A percentile compares a stretch with the other conserved stretches of the same genome.
Conservation (phyloP, 2,113 vertebrate genomes). For the Meleagris gallopavo region DNA sequence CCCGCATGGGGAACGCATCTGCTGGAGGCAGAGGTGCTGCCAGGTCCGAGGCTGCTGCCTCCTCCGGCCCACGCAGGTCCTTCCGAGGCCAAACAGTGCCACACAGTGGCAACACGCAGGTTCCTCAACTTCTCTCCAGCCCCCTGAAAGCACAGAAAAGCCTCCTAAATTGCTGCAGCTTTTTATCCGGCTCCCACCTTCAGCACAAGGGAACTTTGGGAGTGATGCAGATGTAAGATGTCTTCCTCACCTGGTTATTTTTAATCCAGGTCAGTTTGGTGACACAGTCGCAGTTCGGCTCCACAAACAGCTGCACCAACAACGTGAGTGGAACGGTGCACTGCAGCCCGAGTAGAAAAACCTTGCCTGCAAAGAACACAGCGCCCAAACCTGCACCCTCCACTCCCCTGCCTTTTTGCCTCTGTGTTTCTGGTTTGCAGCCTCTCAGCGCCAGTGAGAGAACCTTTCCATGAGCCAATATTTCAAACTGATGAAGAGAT, state of each 20-base stretch:
- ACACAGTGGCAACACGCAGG: constrained; percentile 62
- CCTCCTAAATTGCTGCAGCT: background rate
- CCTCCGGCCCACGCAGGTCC: background rate
- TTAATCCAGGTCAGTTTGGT: background rate
- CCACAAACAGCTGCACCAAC: background rate
- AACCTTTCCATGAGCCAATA: background rate
- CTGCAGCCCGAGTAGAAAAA: background rate
- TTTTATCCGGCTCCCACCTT: background rate
- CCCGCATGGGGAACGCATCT: background rate
- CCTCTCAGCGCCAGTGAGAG: background rate
- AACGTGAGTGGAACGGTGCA: background rate
- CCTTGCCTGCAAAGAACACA: background rate
- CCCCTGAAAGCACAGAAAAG: background rate
- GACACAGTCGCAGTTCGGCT: rapidly evolving
- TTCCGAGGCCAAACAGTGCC: constrained; percentile 75
- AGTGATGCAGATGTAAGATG: background rate
- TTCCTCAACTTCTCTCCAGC: background rate
- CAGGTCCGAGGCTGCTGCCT: background rate
- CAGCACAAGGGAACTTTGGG: background rate
- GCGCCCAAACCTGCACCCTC: background rate
- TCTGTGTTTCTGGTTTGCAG: background rate
- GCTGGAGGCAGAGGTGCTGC: constrained; percentile 47
- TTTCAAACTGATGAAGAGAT: background rate
- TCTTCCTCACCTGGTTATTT: background rate
- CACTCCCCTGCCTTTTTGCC: background rate